Conservation (phyloP, 1,140 invertebrate genomes). For the Drosophila ohnishii region DNA sequence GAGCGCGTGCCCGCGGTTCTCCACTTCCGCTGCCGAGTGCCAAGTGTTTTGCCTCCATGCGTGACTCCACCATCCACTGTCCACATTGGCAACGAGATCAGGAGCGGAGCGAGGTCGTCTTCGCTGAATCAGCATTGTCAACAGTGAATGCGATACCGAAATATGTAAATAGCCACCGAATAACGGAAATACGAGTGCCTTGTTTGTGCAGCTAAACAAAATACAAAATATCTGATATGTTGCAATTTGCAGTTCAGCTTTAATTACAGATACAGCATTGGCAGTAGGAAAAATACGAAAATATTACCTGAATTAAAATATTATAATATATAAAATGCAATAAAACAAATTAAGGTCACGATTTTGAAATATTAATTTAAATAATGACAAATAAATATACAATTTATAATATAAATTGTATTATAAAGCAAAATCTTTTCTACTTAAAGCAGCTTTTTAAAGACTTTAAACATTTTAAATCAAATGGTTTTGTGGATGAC, state of each 20-base stretch:
- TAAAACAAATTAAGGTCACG: not conserved
- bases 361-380: not conserved
- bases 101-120: conserved; percentile 50
- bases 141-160: conserved; percentile 3
- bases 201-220: conserved; percentile 27
- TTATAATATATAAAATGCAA: not conserved
- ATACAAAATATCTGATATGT: conserved; percentile 19
- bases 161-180: not conserved
- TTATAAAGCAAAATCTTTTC: not conserved
- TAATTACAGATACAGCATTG: not conserved
- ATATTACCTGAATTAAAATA: not conserved
- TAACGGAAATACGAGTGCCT: conserved; percentile 15
- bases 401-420: no score
- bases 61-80: conserved; percentile 49
- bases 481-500: not conserved
- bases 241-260: conserved; percentile 10
- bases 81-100: conserved; percentile 37
- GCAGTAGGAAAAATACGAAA: conserved; percentile 8
- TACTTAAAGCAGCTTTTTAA: not conserved
- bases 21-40: conserved; percentile 63
- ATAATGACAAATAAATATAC: no score
- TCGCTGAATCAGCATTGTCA: not conserved
- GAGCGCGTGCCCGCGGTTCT: conserved; percentile 67
- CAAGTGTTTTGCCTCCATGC: conserved; percentile 61
- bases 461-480: not conserved